Evolutionary conservation across 1,140 invertebrate species (phyloP), one percentile per base, ranked within the genome.

Genomic region (Cheumatopsyche charites): DNA sequence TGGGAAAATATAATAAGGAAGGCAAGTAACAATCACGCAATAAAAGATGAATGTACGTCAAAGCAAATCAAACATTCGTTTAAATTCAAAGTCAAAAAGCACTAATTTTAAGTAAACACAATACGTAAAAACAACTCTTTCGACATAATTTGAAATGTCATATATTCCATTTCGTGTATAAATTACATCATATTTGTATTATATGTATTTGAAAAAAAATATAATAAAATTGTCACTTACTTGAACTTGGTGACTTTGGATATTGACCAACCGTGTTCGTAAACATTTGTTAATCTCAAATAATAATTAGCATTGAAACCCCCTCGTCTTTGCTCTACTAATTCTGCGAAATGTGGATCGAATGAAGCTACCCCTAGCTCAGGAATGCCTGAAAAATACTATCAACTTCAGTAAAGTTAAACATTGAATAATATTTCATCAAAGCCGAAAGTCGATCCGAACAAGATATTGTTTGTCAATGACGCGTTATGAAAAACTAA

Each of bases 241-340:
- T 82, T 87, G 77, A 91, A 91, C 81, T 90, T 91, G 5, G 89
- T 93, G 42, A 93, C 88, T 81, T 90, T 90, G 7, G 91, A 93
- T 0, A 83, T 77, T 0, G 88, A 85, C 92, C 92, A 94, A 19
- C 92, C 92, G 52, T 83, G 86, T 79, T 94, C 92, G 11, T 85
- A 89, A 0, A 93, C 89, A 78, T 93, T 89, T 58, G 81, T 86
- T 52, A 94, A 81, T n/a, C 85, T 88, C 3, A 94, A 83, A 13
- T 85, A 88, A 77, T 92, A 93, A n/a, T 85, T 84, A 29, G 91
- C 82, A 62, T 86, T 87, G 0, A 84, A 80, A 36, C 88, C 82
- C 23, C 89, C 88, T 6, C 89, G 85, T 19, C 82, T 84, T 67
- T 90, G 88, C 3, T 86, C 84, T 4, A 93, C 85, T 78, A 90